phyloP scores from a whole-genome alignment of 2,113 vertebrate genomes.

The Bagarius yarrelli region DNA sequence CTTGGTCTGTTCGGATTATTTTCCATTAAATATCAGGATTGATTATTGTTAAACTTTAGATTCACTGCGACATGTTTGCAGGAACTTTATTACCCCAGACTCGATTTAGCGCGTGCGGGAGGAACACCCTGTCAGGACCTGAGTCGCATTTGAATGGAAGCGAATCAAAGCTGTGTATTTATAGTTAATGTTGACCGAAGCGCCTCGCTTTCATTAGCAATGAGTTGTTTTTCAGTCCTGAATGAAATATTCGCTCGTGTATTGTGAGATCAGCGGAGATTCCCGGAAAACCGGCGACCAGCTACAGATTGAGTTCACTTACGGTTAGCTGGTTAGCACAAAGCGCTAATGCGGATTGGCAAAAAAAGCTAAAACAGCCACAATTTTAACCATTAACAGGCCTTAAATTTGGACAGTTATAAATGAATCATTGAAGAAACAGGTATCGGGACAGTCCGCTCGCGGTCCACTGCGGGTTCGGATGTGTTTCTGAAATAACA shows the following conservation, averaged over 20 bases:
- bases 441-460: not conserved
- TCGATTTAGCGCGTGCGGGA: not conserved
- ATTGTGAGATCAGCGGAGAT: no score
- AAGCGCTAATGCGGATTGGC: not conserved
- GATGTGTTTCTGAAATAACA: not conserved
- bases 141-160: constrained; percentile 51
- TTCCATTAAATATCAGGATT: constrained; percentile 14
- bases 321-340: not conserved
- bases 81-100: not conserved
- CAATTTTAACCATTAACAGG: not conserved
- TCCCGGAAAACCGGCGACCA: constrained; percentile 9
- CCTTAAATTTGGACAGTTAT: not conserved
- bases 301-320: not conserved
- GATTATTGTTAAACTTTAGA: not conserved
- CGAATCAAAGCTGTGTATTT: constrained; percentile 38
- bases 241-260: not conserved
- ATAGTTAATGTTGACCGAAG: not conserved
- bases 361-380: not conserved
- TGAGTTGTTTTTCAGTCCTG: not conserved
- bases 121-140: constrained; percentile 32
- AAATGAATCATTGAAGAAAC: not conserved
- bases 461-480: not conserved
- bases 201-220: not conserved
- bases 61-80: not conserved
- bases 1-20: not conserved